Conservation (phyloP, 1,140 invertebrate species). For the Drosophila sproati region DNA sequence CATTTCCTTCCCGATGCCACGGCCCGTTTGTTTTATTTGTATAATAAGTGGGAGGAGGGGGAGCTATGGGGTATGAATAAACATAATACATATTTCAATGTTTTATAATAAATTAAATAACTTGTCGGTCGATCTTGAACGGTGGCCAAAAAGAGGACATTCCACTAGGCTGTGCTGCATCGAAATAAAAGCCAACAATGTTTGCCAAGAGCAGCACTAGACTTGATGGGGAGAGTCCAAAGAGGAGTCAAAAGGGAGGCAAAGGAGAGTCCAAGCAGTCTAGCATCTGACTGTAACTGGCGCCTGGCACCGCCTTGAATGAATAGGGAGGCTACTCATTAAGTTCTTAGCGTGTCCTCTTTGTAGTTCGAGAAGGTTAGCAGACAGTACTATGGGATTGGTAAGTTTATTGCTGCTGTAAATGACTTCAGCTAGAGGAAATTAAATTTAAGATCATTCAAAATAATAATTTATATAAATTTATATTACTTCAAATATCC, state of each 20-base stretch:
- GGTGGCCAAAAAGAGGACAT: conserved; percentile 40
- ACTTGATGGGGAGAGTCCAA: neutral
- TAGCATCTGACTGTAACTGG: neutral
- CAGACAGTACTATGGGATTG: conserved; percentile 15
- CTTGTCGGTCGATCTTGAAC: conserved; percentile 62
- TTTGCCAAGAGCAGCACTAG: conserved; percentile 39
- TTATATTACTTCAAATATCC: neutral
- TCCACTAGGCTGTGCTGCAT: conserved; percentile 34
- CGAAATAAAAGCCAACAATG: conserved; percentile 25
- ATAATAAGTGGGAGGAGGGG: neutral
- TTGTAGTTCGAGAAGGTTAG: neutral
- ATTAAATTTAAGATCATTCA: neutral
- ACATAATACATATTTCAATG: conserved; percentile 80
- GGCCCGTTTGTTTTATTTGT: conserved; percentile 40
- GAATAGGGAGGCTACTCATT: conserved; percentile 43
- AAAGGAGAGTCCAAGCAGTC: conserved; percentile 10
- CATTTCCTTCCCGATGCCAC: conserved; percentile 58
- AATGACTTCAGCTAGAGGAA: neutral
- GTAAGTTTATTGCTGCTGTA: neutral
- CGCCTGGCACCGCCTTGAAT: conserved; percentile 8
- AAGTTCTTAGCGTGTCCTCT: conserved; percentile 44
- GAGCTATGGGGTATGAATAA: conserved; percentile 50
- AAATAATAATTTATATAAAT: neutral
- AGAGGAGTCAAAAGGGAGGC: neutral
- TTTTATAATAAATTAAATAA: conserved; percentile 82